Evolutionary conservation across 2,888 invertebrate species (phyloP), one percentile per base, ranked within the genome.

Genomic region (Pheosia tremula): DNA sequence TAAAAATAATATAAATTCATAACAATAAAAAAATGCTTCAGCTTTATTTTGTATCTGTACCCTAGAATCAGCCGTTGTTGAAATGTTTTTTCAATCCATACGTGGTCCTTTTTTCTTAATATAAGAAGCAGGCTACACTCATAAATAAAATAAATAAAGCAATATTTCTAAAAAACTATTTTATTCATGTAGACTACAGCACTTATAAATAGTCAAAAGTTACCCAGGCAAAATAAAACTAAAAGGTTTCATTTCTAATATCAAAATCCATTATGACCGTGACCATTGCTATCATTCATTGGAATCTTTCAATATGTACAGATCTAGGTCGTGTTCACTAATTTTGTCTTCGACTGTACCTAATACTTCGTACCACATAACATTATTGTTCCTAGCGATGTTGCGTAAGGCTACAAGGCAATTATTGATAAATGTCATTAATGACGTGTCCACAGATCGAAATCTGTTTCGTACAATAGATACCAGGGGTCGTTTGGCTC

Each of bases 401-500:
- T 87, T 87, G 86, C 82, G 84, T 83, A 83, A 88, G 83, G 83
- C 75, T 79, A 68, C 80, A 77, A 78, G 77, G 77, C 78, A 82
- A 81, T 83, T 83, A 85, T 86, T 81, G 83, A 83, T 83, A 87
- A 90, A 88, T 87, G 84, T 83, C 85, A 85, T 86, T 84, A 83
- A 73, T 82, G 82, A 76, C 74, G 80, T 78, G 76, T 77, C 78
- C 79, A 70, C 73, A 69, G 75, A 77, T 82, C 66, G 67, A 72
- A 76, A 77, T 80, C 78, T 77, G 66, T 67, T 74, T 74, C 68
- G 67, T 68, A 77, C 73, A 67, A 72, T 75, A 62, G 71, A 62
- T 70, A 62, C 63, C 55, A 64, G 65, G 66, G 71, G 68, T 65
- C 65, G 61, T 41, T 37, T 55, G 55, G 59, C 58, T 63, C 61